phyloP scores from a whole-genome alignment of 2,797 vertebrate genomes.

The Cossypha caffra region DNA sequence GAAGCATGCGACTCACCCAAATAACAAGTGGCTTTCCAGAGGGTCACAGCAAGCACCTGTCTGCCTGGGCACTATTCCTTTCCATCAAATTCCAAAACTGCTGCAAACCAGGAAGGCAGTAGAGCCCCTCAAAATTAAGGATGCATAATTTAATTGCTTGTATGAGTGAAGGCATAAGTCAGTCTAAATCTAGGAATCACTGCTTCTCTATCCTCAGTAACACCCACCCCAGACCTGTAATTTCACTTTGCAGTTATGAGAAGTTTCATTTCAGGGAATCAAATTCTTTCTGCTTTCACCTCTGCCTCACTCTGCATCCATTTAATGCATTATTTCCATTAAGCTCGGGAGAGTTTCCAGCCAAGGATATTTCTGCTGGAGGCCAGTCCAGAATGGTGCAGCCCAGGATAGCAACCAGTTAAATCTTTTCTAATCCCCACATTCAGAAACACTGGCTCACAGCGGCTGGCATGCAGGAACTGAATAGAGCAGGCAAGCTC shows the following conservation, averaged over 20 bases:
- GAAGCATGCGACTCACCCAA: background rate
- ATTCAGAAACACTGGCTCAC: slow-evolving; percentile 46
- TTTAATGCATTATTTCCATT: slow-evolving; percentile 28
- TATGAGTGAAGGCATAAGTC: background rate
- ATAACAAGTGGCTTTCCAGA: background rate
- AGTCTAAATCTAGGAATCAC: background rate
- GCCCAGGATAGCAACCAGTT: slow-evolving; percentile 26
- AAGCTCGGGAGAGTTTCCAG: background rate
- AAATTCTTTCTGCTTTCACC: background rate
- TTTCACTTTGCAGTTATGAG: background rate
- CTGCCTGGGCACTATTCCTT: background rate
- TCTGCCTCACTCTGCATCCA: background rate
- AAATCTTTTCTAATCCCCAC: slow-evolving; percentile 44
- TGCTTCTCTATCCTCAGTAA: background rate
- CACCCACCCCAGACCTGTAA: background rate
- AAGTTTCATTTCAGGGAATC: background rate
- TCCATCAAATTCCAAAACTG: background rate
- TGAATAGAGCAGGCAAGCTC: slow-evolving; percentile 50
- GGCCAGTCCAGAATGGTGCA: background rate
- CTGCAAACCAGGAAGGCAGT: background rate
- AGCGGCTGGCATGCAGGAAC: background rate
- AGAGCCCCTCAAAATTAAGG: background rate
- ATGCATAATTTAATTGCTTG: background rate
- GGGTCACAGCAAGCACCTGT: background rate
- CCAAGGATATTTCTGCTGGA: background rate